Percentiles rank a stretch among this genome's conserved stretches.
These are phyloP conservation scores for Parnassius smintheus DNA, from an alignment of 2,888 invertebrate genomes.

Conservation along the genomic window DNA sequence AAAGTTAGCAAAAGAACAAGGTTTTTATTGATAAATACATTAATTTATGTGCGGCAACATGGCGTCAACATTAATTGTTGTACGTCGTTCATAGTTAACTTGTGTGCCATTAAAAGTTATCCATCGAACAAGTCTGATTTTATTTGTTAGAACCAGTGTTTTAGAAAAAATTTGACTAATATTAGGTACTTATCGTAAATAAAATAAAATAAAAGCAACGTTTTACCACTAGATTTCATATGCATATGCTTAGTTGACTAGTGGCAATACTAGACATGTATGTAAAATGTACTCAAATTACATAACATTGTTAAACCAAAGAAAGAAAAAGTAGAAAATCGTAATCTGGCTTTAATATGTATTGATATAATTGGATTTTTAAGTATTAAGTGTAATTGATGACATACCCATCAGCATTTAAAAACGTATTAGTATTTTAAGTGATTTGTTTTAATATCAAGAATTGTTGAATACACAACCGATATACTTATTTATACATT, in stretches of 20 bases:
- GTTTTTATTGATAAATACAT: too few relatives aligned
- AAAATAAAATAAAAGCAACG: conserved; percentile 1
- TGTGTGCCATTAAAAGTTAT: conserved; percentile 13
- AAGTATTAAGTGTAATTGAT: conserved; percentile 38
- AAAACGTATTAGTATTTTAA: conserved; percentile 43
- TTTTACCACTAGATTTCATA: conserved; percentile 21
- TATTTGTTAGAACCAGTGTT: conserved; percentile 14
- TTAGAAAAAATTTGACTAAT: conserved; percentile 5
- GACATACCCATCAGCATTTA: conserved; percentile 71
- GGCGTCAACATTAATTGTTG: too few relatives aligned
- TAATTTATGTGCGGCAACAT: too few relatives aligned
- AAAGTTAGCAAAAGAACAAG: too few relatives aligned
- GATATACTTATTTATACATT: conserved; percentile 68
- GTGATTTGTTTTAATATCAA: conserved; percentile 52
- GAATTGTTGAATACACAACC: conserved; percentile 45
- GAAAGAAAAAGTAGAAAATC: conserved; percentile 15
- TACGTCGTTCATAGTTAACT: too few relatives aligned
- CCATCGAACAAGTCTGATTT: conserved; percentile 16
- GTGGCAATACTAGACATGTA: conserved; percentile 14
- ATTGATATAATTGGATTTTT: conserved; percentile 14
- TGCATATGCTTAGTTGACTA: conserved; percentile 22
- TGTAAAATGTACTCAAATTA: conserved; percentile 1
- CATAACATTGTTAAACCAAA: conserved; percentile 22
- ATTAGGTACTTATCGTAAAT: conserved; percentile 18
- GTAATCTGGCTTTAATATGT: conserved; percentile 3